Base-by-base conservation (phyloP, 1,140 invertebrate genomes). In the Papilio machaon region DNA sequence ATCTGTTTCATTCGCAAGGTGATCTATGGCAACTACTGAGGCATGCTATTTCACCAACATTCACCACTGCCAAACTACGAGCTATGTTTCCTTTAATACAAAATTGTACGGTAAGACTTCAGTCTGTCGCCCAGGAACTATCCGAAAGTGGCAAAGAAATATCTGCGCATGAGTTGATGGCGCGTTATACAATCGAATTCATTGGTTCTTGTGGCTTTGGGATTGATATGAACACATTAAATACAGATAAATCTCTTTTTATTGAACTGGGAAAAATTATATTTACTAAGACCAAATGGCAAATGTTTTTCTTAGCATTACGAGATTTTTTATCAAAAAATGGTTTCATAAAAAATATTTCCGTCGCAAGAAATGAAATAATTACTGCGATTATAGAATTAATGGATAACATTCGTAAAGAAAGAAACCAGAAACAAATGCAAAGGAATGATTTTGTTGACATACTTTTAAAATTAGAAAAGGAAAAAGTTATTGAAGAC, bases 191-290 rank as follows among this genome's bases (percentile, higher is more conserved):
- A 2, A 90, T 90, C 19, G 92, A 95, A 80, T 89, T 94, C 6
- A 94, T 95, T 23, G 88, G 91, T 2, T 88, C 87, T 8, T 84
- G 83, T 30, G 92, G 86, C 43, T 90, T 85, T 77, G 88, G 83
- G 15, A 83, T 89, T 43, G 82, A 80, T 47, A 81, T 83, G 80
- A 85, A 87, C 80, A 81, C 83, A 19, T 86, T 88, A 19, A 80
- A 74, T 54, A 82, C 86, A 17, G 78, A 81, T 38, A 81, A 81
- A 11, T 77, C 74, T 8, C 38, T 64, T 30, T 81, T 81, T 70
- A 17, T 81, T 5, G 43, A 81, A 52, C n/a, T 81, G 1, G 80
- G 80, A 1, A 60, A 76, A n/a, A 67, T 76, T 15, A 81, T 81
- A 30, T 81, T 81, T 64, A 81, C 54, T 46, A 81, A 67, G 52